A percentile compares a stretch with the other conserved stretches of the same genome.
phyloP scores from a whole-genome alignment of 2,888 invertebrate genomes.

The Julus scanicus region DNA sequence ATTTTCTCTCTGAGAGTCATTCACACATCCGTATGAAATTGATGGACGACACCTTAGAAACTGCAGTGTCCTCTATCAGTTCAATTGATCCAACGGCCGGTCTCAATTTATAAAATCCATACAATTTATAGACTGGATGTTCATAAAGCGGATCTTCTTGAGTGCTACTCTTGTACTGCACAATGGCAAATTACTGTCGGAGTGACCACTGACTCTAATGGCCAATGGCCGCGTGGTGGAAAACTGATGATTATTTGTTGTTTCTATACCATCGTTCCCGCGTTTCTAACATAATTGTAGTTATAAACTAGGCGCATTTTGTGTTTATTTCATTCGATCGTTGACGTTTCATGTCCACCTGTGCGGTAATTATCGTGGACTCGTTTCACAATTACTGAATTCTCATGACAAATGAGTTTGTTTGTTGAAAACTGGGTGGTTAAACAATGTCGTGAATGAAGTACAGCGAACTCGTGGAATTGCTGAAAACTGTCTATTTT shows the following conservation, averaged over 20 bases:
- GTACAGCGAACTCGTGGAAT: neutral
- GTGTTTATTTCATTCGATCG: neutral
- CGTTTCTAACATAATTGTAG: neutral
- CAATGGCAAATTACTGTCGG: constrained; percentile 20
- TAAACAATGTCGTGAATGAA: neutral
- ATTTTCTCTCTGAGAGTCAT: constrained; percentile 2
- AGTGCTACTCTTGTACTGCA: neutral
- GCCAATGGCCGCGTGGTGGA: neutral
- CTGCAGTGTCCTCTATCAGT: constrained; percentile 12
- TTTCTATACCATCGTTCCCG: neutral
- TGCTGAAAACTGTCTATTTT: neutral
- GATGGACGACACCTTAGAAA: constrained; percentile 27
- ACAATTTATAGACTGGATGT: neutral
- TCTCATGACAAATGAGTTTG: neutral
- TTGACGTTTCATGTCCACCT: neutral
- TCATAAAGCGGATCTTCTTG: constrained; percentile 17
- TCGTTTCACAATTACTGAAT: neutral
- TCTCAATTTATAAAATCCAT: constrained; percentile 17
- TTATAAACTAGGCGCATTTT: neutral
- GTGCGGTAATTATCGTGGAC: neutral
- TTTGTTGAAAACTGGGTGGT: neutral
- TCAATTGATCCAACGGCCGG: constrained; percentile 3
- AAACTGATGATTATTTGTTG: neutral
- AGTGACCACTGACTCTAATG: neutral
- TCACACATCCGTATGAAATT: constrained; percentile 33